These are phyloP conservation scores for Bombus sibiricus DNA, from an alignment of 1,140 invertebrate genomes.

Conservation along the genomic window DNA sequence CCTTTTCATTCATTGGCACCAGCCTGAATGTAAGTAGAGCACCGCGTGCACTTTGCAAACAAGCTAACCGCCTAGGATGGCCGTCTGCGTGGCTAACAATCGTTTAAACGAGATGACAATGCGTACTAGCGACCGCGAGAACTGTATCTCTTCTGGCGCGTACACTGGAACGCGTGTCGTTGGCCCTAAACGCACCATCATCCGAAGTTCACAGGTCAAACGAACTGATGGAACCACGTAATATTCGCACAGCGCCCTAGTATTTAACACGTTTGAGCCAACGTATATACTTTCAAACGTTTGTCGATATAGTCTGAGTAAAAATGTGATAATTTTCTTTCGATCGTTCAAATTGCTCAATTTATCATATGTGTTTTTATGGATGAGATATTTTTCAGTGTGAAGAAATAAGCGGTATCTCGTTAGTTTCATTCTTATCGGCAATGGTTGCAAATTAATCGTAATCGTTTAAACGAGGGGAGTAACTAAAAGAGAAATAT, in stretches of 20 bases:
- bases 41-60: slow-evolving; percentile 47
- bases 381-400: background rate
- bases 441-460: background rate
- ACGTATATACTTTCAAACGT: no score
- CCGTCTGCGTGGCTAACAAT: slow-evolving; percentile 44
- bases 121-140: slow-evolving; percentile 30
- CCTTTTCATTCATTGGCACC: slow-evolving; percentile 41
- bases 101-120: slow-evolving; percentile 68
- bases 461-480: background rate
- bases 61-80: slow-evolving; percentile 10
- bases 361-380: background rate
- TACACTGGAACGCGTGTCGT: slow-evolving; percentile 54
- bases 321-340: background rate
- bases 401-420: background rate
- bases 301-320: background rate
- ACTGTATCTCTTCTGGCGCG: slow-evolving; percentile 13
- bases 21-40: slow-evolving; percentile 29
- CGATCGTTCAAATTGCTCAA: background rate
- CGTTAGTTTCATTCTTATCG: background rate
- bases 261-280: background rate
- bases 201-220: slow-evolving; percentile 60
- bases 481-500: background rate
- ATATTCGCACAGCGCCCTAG: slow-evolving; percentile 20
- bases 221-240: slow-evolving; percentile 52
- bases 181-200: slow-evolving; percentile 55